These are phyloP conservation scores for Ommatoiulus sabulosus DNA, from an alignment of 2,888 invertebrate genomes.

Conservation along the genomic window DNA sequence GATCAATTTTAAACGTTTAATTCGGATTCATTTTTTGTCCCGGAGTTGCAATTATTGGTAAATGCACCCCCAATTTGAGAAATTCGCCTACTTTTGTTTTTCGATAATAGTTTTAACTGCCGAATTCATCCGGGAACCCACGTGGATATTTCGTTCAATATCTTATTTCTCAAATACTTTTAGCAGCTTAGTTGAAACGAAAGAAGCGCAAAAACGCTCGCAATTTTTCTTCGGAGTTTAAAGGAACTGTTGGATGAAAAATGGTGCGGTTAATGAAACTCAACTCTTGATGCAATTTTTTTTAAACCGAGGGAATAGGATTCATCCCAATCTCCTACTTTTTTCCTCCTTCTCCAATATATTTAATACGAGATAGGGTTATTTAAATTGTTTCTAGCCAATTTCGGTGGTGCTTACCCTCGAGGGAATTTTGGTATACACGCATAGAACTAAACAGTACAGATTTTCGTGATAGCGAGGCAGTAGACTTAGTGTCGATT, in stretches of 20 bases:
- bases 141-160: neutral
- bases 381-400: neutral
- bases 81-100: neutral
- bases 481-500: neutral
- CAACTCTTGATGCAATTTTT: neutral
- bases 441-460: neutral
- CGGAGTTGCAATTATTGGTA: no score
- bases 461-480: neutral
- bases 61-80: neutral
- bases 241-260: neutral
- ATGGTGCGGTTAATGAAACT: conserved; percentile 13
- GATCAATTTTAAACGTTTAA: no score
- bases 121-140: neutral
- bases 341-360: neutral
- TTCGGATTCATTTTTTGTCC: no score
- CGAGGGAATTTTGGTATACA: neutral
- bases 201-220: neutral
- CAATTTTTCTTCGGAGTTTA: neutral
- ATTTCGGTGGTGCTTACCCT: neutral
- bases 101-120: neutral
- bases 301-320: neutral
- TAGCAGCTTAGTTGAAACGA: neutral
- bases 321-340: neutral
- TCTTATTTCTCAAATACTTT: neutral
- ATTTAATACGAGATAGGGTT: neutral